Evolutionary conservation across 2,113 vertebrate genomes (phyloP).

Genomic region (Mugil cephalus): DNA sequence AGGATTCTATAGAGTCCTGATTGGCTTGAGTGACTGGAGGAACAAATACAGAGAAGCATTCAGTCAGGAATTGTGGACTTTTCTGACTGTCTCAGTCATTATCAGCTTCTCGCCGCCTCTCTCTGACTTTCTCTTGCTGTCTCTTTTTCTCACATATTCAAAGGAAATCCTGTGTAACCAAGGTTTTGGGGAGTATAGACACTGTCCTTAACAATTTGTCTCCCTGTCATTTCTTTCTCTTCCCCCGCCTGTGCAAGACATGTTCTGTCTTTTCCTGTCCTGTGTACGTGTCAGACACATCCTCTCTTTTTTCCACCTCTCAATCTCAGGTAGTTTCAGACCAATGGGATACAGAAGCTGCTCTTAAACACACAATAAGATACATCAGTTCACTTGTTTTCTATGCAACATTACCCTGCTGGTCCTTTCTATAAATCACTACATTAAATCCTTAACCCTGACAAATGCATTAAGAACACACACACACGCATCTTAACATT

Average conservation of each 20-base stretch:
- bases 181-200: constrained; percentile 15
- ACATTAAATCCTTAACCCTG: constrained; percentile 32
- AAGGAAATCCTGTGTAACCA: constrained; percentile 18
- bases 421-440: constrained; percentile 29
- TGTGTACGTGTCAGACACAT: constrained; percentile 14
- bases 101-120: constrained; percentile 35
- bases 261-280: constrained; percentile 22
- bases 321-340: constrained; percentile 30
- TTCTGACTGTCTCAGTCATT: constrained; percentile 48
- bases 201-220: constrained; percentile 50
- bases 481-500: constrained; percentile 16
- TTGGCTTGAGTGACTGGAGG: constrained; percentile 12
- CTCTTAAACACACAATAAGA: constrained; percentile 36
- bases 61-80: constrained; percentile 39
- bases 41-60: constrained; percentile 40
- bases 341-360: background rate
- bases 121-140: constrained; percentile 34
- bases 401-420: constrained; percentile 28
- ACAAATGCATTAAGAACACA: constrained; percentile 24
- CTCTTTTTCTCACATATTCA: constrained; percentile 47
- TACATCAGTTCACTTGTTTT: constrained; percentile 44
- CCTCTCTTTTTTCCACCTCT: background rate
- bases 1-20: background rate
- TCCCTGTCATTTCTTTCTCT: constrained; percentile 28
- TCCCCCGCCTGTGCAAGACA: constrained; percentile 9